Evolutionary conservation across 2,797 vertebrate species (phyloP).

Genomic region (Zonotrichia albicollis): DNA sequence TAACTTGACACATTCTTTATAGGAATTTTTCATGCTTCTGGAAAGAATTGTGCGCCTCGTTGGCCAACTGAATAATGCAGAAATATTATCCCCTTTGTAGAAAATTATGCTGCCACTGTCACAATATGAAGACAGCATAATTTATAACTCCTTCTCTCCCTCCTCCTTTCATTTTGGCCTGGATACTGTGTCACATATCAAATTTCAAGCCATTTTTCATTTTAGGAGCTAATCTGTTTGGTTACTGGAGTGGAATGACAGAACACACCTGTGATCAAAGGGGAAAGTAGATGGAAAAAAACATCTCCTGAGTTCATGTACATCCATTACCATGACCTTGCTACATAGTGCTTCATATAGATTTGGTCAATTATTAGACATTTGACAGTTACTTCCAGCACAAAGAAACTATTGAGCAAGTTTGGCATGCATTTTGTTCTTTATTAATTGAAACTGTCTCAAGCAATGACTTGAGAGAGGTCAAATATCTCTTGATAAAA

Average conservation of each 20-base stretch:
- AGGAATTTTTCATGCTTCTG: neutral
- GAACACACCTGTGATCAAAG: slow-evolving; percentile 65
- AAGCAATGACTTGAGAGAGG: neutral
- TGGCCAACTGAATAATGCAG: slow-evolving; percentile 1
- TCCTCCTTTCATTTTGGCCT: neutral
- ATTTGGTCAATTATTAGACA: slow-evolving; percentile 57
- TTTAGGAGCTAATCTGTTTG: slow-evolving; percentile 49
- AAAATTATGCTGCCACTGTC: neutral
- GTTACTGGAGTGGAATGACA: slow-evolving; percentile 56
- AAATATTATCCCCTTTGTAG: slow-evolving; percentile 46
- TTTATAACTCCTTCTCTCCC: slow-evolving; percentile 44
- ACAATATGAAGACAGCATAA: slow-evolving; percentile 8
- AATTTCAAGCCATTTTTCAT: slow-evolving; percentile 47
- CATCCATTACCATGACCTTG: slow-evolving; percentile 9
- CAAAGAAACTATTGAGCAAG: slow-evolving; percentile 39
- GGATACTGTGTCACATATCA: slow-evolving; percentile 42
- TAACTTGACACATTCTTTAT: neutral
- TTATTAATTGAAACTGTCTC: slow-evolving; percentile 32
- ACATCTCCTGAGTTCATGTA: neutral
- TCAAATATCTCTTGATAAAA: neutral
- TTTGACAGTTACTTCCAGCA: slow-evolving; percentile 43
- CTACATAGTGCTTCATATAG: neutral
- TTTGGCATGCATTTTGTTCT: neutral
- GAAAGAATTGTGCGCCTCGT: neutral
- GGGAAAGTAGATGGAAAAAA: slow-evolving; percentile 28